Base-by-base conservation (phyloP, 2,888 invertebrate genomes). In the Junonia oenone region DNA sequence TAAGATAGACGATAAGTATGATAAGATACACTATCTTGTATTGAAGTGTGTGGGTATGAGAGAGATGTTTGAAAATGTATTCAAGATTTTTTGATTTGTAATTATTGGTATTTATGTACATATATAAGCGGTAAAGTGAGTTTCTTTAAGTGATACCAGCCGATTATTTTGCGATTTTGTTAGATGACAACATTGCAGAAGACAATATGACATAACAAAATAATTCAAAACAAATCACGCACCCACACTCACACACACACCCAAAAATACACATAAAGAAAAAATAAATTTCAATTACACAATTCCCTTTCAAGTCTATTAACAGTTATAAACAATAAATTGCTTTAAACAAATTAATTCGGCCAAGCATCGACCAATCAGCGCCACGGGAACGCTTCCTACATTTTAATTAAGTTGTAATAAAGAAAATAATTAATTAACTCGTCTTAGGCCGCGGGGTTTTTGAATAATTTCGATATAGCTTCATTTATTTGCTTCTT, bases 361-460 rank as follows among this genome's bases (percentile, higher is more conserved):
- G 54, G 13, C 43, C 22, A 40, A 55, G 62, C 63, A 64, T 63
- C 60, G 64, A 56, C 61, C 60, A 62, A 62, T 63, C 62, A 58
- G 55, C 62, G 51, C 55, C 54, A 59, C 38, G 62, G 49, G 51
- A 52, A 60, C 57, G 57, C 53, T 66, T 63, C 67, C 63, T 66
- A 65, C 60, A 62, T 64, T 69, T 67, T 66, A 67, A 68, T 69
- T 67, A 67, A 66, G 58, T 62, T 62, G 59, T 68, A 63, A 66
- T 69, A 68, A 66, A 64, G 62, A 65, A 66, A 63, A 66, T 68
- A 65, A 70, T 69, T 67, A 70, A 66, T 67, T 66, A 68, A 67
- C 58, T 59, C 55, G 48, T 57, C 61, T 50, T 37, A 51, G 57
- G 53, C 58, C 49, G 52, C 55, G 48, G 53, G 48, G 49, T 22